Conservation (phyloP, 2,888 invertebrate species). For the Podabrus alpinus region DNA sequence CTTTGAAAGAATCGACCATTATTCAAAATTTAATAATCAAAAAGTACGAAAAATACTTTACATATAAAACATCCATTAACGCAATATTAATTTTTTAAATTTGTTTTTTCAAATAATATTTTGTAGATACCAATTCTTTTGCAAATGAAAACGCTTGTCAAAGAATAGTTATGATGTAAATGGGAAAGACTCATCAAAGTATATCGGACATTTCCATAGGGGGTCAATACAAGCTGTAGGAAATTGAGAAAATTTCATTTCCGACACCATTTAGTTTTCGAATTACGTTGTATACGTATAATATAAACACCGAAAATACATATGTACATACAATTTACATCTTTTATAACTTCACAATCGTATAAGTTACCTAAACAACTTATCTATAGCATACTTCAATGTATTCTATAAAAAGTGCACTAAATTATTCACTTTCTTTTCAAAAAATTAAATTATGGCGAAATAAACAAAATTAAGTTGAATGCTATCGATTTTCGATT, state of each 20-base stretch:
- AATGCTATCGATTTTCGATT: not conserved
- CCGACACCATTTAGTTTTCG: slow-evolving; percentile 37
- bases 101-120: not conserved
- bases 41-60: not conserved
- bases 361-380: not conserved
- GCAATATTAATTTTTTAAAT: not conserved
- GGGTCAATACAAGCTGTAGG: slow-evolving; percentile 49
- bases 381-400: not conserved
- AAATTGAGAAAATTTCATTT: slow-evolving; percentile 55
- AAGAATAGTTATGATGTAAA: slow-evolving; percentile 36
- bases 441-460: not conserved
- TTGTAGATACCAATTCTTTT: slow-evolving; percentile 27
- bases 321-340: slow-evolving; percentile 6
- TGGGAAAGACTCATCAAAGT: slow-evolving; percentile 32
- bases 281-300: slow-evolving; percentile 29
- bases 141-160: slow-evolving; percentile 31
- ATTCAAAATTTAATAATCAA: not conserved
- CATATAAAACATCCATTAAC: not conserved
- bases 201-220: slow-evolving; percentile 28
- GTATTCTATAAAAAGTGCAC: not conserved
- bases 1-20: not conserved
- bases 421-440: not conserved
- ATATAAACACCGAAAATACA: slow-evolving; percentile 19
- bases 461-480: not conserved
- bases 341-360: not conserved